Evolutionary conservation across 2,888 invertebrate genomes (phyloP).

Genomic region (Venusia cambrica): DNA sequence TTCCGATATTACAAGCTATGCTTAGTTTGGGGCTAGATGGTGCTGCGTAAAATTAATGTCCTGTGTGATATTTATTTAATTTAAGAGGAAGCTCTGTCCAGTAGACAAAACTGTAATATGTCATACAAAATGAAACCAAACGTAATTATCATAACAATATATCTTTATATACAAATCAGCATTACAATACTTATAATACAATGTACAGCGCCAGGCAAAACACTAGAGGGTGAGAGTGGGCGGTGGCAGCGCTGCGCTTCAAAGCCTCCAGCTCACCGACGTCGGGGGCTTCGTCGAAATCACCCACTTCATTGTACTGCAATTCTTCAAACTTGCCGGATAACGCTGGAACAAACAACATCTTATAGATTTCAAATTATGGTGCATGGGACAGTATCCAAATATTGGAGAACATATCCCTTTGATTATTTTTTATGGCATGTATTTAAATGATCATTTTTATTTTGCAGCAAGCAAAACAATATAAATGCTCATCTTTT

Average conservation of each 20-base stretch:
- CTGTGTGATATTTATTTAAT: too few relatives aligned
- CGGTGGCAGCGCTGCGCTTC: slow-evolving; percentile 56
- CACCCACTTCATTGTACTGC: slow-evolving; percentile 71
- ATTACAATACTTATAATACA: slow-evolving; percentile 69
- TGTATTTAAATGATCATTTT: too few relatives aligned
- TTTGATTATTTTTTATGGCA: too few relatives aligned
- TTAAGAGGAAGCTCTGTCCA: too few relatives aligned
- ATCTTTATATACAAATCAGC: slow-evolving; percentile 69
- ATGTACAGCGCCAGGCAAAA: slow-evolving; percentile 52
- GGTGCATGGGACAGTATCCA: too few relatives aligned
- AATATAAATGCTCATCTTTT: too few relatives aligned
- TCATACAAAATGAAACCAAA: slow-evolving; percentile 7
- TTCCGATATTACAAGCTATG: too few relatives aligned
- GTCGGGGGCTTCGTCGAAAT: slow-evolving; percentile 66
- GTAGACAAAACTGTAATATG: background rate
- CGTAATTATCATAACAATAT: slow-evolving; percentile 65
- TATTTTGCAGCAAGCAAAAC: too few relatives aligned
- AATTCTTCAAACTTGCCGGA: slow-evolving; percentile 73
- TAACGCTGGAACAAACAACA: slow-evolving; percentile 53
- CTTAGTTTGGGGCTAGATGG: too few relatives aligned
- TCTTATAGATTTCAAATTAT: slow-evolving; percentile 1
- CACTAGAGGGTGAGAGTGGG: slow-evolving; percentile 35
- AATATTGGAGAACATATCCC: too few relatives aligned
- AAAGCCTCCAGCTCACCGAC: slow-evolving; percentile 71
- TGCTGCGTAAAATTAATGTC: too few relatives aligned